Conservation (phyloP, 2,797 vertebrate genomes). For the Cyclopterus lumpus region DNA sequence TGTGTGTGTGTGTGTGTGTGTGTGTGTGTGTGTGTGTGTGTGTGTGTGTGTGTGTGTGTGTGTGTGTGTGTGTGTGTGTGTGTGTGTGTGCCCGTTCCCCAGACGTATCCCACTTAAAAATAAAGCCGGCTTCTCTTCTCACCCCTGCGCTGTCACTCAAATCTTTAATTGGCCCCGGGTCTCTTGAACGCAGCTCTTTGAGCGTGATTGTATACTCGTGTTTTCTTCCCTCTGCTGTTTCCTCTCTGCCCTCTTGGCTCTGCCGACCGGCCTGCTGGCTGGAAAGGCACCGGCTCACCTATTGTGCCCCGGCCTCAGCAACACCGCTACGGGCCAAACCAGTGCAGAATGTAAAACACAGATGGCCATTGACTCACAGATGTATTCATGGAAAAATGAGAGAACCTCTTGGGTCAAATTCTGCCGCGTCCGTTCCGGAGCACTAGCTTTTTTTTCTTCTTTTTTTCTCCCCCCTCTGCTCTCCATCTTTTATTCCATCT, state of each 20-base stretch:
- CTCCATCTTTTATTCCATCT: slow-evolving; percentile 43
- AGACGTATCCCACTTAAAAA: slow-evolving; percentile 52
- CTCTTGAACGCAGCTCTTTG: slow-evolving; percentile 64
- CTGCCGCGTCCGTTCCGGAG: slow-evolving; percentile 42
- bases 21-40: slow-evolving; percentile 21
- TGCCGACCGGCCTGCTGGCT: background rate
- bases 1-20: slow-evolving; percentile 18
- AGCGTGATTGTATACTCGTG: slow-evolving; percentile 51
- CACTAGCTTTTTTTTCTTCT: slow-evolving; percentile 1
- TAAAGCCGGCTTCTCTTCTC: slow-evolving; percentile 52
- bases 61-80: slow-evolving; percentile 15
- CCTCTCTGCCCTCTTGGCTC: slow-evolving; percentile 50
- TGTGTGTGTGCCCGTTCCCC: slow-evolving; percentile 27
- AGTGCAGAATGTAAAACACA: slow-evolving; percentile 75
- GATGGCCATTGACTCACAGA: slow-evolving; percentile 77
- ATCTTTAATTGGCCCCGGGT: slow-evolving; percentile 79
- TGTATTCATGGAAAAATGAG: slow-evolving; percentile 67
- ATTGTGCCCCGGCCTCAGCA: slow-evolving; percentile 53
- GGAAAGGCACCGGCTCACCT: slow-evolving; percentile 63
- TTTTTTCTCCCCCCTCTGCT: background rate
- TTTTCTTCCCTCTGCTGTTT: slow-evolving; percentile 48
- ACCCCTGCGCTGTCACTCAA: slow-evolving; percentile 72
- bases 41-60: slow-evolving; percentile 18
- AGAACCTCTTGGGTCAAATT: slow-evolving; percentile 56
- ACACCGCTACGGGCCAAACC: slow-evolving; percentile 69